phyloP scores from a whole-genome alignment of 2,113 vertebrate genomes.

The Calyptommatus sinebrachiatus region DNA sequence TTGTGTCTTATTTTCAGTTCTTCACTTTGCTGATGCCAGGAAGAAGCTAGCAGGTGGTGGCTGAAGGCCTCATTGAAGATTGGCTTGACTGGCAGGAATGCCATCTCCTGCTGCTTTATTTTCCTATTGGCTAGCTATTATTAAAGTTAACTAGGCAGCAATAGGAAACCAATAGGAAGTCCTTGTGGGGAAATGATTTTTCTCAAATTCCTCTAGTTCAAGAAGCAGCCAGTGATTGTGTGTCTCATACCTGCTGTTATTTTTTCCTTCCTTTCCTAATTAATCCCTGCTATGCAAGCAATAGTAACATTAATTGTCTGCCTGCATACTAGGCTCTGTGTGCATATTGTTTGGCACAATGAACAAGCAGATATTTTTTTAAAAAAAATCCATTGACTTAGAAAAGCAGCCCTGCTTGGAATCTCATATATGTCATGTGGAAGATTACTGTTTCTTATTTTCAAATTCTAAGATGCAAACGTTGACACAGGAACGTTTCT shows the following conservation, averaged over 20 bases:
- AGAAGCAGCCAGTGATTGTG: conserved; percentile 38
- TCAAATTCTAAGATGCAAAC: neutral
- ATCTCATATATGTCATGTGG: too few relatives aligned
- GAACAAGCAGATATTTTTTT: neutral
- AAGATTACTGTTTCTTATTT: neutral
- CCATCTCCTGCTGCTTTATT: conserved; percentile 58
- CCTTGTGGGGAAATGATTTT: conserved; percentile 64
- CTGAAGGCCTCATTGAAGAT: conserved; percentile 57
- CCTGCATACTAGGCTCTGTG: neutral
- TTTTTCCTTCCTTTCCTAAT: conserved; percentile 40
- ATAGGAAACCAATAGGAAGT: conserved; percentile 63
- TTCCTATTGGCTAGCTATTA: conserved; percentile 50
- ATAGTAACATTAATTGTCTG: conserved; percentile 8
- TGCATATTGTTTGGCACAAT: neutral
- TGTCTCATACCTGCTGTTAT: conserved; percentile 47
- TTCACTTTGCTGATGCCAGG: neutral
- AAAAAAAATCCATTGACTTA: neutral
- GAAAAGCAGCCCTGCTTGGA: neutral
- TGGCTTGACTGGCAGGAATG: conserved; percentile 65
- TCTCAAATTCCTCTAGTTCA: conserved; percentile 56
- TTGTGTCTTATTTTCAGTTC: conserved; percentile 8
- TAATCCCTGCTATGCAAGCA: conserved; percentile 19
- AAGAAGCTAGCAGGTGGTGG: conserved; percentile 3
- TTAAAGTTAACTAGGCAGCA: conserved; percentile 78
- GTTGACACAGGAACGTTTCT: neutral